A percentile compares a stretch with the other conserved stretches of the same genome.
Conservation (phyloP, 2,888 invertebrate species). For the Druceiella hillmani region DNA sequence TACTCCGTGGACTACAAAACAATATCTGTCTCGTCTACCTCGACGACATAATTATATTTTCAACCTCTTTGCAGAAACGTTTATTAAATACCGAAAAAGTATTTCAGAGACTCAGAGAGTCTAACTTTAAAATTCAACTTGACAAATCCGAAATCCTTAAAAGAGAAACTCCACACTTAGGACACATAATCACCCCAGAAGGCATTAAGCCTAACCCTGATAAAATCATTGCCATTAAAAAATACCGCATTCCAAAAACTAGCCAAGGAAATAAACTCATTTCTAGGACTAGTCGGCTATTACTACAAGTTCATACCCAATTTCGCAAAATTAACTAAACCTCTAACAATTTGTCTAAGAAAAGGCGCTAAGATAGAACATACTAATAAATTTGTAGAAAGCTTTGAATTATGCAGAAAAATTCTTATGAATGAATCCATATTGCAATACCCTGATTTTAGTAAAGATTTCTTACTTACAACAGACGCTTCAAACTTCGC, state of each 20-base stretch:
- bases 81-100: slow-evolving; percentile 13
- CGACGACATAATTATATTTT: slow-evolving; percentile 26
- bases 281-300: too few species aligned
- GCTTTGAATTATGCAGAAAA: slow-evolving; percentile 12
- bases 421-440: slow-evolving; percentile 17
- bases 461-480: slow-evolving; percentile 18
- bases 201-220: slow-evolving; percentile 25
- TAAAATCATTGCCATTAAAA: slow-evolving; percentile 20
- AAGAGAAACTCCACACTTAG: slow-evolving; percentile 22
- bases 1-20: slow-evolving; percentile 23
- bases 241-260: slow-evolving; percentile 22
- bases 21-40: slow-evolving; percentile 23
- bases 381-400: slow-evolving; percentile 18
- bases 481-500: slow-evolving; percentile 18
- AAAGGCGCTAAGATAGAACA: slow-evolving; percentile 6
- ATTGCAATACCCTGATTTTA: slow-evolving; percentile 21
- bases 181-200: slow-evolving; percentile 26
- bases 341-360: slow-evolving; percentile 16
- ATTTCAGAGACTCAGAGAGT: slow-evolving; percentile 16
- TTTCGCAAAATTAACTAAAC: slow-evolving; percentile 23
- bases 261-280: too few species aligned
- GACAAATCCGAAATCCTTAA: slow-evolving; percentile 2
- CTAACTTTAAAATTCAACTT: slow-evolving; percentile 1
- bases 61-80: slow-evolving; percentile 20
- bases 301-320: slow-evolving; percentile 13